Conservation (phyloP, 2,797 vertebrate species). For the Poeciliopsis infans region DNA sequence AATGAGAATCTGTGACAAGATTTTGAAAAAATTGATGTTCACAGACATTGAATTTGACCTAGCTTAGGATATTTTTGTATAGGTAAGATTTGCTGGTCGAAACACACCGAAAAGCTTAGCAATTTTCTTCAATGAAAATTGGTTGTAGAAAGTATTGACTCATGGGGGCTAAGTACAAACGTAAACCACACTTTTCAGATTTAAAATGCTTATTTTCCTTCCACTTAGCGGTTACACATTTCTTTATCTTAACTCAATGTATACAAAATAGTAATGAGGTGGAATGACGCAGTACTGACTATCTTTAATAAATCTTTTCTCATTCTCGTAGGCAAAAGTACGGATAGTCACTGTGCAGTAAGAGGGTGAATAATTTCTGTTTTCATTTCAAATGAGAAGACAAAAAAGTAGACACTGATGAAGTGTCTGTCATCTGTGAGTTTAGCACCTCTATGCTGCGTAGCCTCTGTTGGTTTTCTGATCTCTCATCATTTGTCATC, state of each 20-base stretch:
- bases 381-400: slow-evolving; percentile 6
- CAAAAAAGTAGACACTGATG: slow-evolving; percentile 6
- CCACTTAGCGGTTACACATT: background rate
- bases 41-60: background rate
- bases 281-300: background rate
- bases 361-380: background rate
- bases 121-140: background rate
- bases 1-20: background rate
- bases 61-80: background rate
- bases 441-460: slow-evolving; percentile 25
- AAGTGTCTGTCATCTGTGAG: slow-evolving; percentile 7
- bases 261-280: slow-evolving; percentile 27
- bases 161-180: background rate
- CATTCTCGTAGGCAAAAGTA: slow-evolving; percentile 15
- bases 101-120: background rate
- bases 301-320: slow-evolving; percentile 36
- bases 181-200: background rate
- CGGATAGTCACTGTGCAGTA: background rate
- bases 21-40: background rate
- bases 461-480: slow-evolving; percentile 23
- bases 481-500: slow-evolving; percentile 55
- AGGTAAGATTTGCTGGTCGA: background rate
- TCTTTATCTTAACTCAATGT: background rate
- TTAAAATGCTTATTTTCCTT: background rate
- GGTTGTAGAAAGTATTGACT: background rate